Conservation (phyloP, 2,113 vertebrate genomes). For the Muntiacus reevesi region DNA sequence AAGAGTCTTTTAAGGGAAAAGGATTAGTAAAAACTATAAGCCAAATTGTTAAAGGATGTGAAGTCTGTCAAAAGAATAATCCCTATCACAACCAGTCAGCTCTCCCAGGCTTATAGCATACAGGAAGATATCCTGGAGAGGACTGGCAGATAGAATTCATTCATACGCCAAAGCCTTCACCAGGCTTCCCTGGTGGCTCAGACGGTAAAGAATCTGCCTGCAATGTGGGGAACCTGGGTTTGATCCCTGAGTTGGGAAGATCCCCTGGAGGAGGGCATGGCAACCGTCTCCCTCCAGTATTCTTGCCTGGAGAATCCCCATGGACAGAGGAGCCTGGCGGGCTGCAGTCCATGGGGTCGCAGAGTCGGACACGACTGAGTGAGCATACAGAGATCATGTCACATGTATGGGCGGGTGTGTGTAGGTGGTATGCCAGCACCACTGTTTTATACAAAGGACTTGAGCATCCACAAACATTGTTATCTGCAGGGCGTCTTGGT, state of each 20-base stretch:
- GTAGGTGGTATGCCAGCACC: not conserved
- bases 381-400: not conserved
- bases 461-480: not conserved
- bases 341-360: not conserved
- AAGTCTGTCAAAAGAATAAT: not conserved
- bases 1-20: not conserved
- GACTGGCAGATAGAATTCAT: not conserved
- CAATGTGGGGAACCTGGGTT: not conserved
- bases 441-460: not conserved
- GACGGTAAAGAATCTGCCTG: not conserved
- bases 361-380: not conserved
- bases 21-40: not conserved
- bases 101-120: not conserved
- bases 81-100: not conserved
- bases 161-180: not conserved
- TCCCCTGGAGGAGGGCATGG: not conserved
- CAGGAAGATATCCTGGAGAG: not conserved
- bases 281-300: not conserved
- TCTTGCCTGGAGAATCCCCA: not conserved
- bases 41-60: not conserved
- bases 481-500: not conserved
- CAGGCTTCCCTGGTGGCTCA: not conserved
- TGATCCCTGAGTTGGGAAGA: not conserved
- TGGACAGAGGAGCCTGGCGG: not conserved
- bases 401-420: not conserved